A percentile compares a stretch with the other conserved stretches of the same genome.
Evolutionary conservation across 2,797 vertebrate genomes (phyloP).

Genomic region (Xerus rutilus): DNA sequence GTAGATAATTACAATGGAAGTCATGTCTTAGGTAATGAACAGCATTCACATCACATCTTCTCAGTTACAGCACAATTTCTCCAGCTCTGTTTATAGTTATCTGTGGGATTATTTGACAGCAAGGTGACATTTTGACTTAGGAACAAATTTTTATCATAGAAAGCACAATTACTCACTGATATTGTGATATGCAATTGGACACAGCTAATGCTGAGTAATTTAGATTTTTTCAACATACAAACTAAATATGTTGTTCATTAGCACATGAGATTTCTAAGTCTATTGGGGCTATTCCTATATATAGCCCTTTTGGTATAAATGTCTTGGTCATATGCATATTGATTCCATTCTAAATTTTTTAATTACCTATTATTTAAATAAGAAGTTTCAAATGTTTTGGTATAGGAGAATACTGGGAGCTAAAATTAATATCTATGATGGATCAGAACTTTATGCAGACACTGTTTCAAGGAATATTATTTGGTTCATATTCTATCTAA

Average conservation of each 20-base stretch:
- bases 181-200: slow-evolving; percentile 84
- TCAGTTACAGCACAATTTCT: slow-evolving; percentile 84
- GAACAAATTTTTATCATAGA: slow-evolving; percentile 85
- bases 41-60: slow-evolving; percentile 87
- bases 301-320: slow-evolving; percentile 59
- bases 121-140: slow-evolving; percentile 88
- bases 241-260: slow-evolving; percentile 69
- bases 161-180: slow-evolving; percentile 84
- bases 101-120: slow-evolving; percentile 88
- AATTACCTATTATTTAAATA: slow-evolving; percentile 71
- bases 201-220: slow-evolving; percentile 67
- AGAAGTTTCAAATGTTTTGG: slow-evolving; percentile 63
- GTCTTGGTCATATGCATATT: slow-evolving; percentile 43
- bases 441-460: slow-evolving; percentile 34
- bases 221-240: slow-evolving; percentile 74
- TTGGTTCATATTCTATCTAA: slow-evolving; percentile 56
- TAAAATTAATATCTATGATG: slow-evolving; percentile 28
- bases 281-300: neutral
- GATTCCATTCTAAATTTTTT: slow-evolving; percentile 54
- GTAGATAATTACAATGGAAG: slow-evolving; percentile 86
- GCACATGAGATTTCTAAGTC: neutral
- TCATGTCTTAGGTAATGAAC: slow-evolving; percentile 85
- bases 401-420: neutral
- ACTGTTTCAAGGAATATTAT: slow-evolving; percentile 63
- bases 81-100: slow-evolving; percentile 86